Base-by-base conservation (phyloP, 2,888 invertebrate genomes). In the Limenitis camilla region DNA sequence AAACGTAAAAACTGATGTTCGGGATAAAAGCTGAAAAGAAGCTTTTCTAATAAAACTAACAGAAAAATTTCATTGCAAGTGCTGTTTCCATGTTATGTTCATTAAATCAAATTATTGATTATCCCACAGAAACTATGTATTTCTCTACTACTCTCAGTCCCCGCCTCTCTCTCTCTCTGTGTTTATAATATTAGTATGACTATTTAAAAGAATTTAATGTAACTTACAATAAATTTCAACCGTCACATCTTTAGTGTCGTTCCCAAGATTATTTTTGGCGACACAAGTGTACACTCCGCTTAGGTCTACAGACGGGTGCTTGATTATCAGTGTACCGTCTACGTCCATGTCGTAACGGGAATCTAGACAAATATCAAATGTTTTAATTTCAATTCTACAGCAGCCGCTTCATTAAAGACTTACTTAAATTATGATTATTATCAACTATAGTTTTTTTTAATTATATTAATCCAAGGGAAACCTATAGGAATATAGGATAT, bases 231-330 rank as follows among this genome's bases (percentile, higher is more conserved):
- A 86, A 58, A 86, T 78, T 35, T 76, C 66, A 0, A 86, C 78
- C 0, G 64, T 44, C 0, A 78, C 61, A 5, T 76, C 77, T 36
- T 64, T 76, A n/a, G 73, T 76, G 8, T 62, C 75, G 8, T 56
- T 64, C 0, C 92, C 92, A 3, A 81, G 80, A 0, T 69, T 64
- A 66, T 90, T 92, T 43, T 72, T 82, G 0, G 90, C 91, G 8
- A 78, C 69, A 63, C 92, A 92, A 1, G 79, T 85, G 65, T 91
- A 91, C 27, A 76, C 71, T 0, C 91, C 91, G 45, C 88, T 88
- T 56, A 82, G 59, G 7, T 83, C 81, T 56, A 78, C 76, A 0
- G 81, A 67, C 0, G 83, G 85, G 1, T 69, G 64, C 19, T 74
- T 78, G 29, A 89, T 78, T 1, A 73, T 76, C 11, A 89, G 57